Evolutionary conservation across 2,888 invertebrate species (phyloP).

Genomic region (Prosopocoilus inquinatus): DNA sequence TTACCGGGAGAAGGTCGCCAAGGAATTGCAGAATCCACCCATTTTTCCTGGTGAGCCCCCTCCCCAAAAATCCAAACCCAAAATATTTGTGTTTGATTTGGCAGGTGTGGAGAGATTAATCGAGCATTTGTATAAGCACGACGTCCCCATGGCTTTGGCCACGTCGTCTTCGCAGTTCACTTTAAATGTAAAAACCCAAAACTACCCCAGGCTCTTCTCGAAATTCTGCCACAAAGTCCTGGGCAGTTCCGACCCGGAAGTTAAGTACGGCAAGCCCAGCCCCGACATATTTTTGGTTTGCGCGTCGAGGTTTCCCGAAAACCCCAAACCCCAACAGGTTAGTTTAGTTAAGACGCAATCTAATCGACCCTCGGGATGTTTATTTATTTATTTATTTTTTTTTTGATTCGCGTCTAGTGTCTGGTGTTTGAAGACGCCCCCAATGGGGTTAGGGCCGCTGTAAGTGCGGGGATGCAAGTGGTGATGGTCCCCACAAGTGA

Average conservation of each 20-base stretch:
- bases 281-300: slow-evolving; percentile 69
- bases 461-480: slow-evolving; percentile 62
- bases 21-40: slow-evolving; percentile 56
- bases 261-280: slow-evolving; percentile 67
- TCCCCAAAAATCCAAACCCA: background rate
- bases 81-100: background rate
- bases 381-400: background rate
- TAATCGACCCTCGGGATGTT: background rate
- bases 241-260: slow-evolving; percentile 65
- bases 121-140: slow-evolving; percentile 59
- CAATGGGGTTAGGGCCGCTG: slow-evolving; percentile 61
- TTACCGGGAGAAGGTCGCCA: slow-evolving; percentile 50
- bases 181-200: slow-evolving; percentile 57
- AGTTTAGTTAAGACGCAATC: background rate
- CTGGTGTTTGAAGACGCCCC: slow-evolving; percentile 67
- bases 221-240: slow-evolving; percentile 61
- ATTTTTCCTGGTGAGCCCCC: slow-evolving; percentile 57
- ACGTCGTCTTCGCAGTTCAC: slow-evolving; percentile 62
- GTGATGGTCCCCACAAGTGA: slow-evolving; percentile 56
- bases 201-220: slow-evolving; percentile 53
- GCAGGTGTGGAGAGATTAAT: slow-evolving; percentile 60
- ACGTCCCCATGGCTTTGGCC: slow-evolving; percentile 67
- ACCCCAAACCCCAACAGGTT: slow-evolving; percentile 49
- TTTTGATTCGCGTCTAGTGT: slow-evolving; percentile 54
- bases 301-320: slow-evolving; percentile 58